phyloP scores from a whole-genome alignment of 2,888 invertebrate species.

The Selenia dentaria region DNA sequence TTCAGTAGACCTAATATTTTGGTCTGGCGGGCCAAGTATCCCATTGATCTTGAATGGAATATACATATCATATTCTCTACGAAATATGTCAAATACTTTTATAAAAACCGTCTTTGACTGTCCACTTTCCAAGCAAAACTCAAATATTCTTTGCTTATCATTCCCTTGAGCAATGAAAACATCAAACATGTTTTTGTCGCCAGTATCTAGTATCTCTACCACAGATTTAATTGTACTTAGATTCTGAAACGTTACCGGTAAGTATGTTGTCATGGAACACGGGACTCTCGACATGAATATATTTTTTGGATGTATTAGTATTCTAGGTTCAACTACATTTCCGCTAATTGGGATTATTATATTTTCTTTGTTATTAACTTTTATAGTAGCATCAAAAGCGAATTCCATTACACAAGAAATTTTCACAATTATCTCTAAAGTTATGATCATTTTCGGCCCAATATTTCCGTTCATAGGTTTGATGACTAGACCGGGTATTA shows the following conservation, averaged over 20 bases:
- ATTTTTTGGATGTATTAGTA: conserved; percentile 74
- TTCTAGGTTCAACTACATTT: conserved; percentile 76
- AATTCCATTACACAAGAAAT: conserved; percentile 72
- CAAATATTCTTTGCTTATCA: conserved; percentile 59
- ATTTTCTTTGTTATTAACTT: conserved; percentile 75
- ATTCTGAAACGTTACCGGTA: conserved; percentile 71
- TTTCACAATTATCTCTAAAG: conserved; percentile 70
- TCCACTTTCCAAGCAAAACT: conserved; percentile 62
- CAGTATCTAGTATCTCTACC: conserved; percentile 59
- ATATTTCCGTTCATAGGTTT: conserved; percentile 80
- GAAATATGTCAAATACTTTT: conserved; percentile 64
- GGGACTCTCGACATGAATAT: conserved; percentile 79
- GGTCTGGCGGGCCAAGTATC: conserved; percentile 81
- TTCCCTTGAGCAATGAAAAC: conserved; percentile 62
- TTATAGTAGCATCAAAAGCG: conserved; percentile 61
- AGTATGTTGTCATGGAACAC: conserved; percentile 62
- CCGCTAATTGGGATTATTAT: conserved; percentile 70
- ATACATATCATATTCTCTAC: conserved; percentile 82
- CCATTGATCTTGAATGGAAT: conserved; percentile 85
- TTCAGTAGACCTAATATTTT: conserved; percentile 56
- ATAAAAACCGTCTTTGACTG: conserved; percentile 66
- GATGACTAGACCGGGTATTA: conserved; percentile 72
- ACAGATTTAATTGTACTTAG: conserved; percentile 50
- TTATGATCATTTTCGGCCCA: conserved; percentile 74
- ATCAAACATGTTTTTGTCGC: conserved; percentile 67